Evolutionary conservation across 2,797 vertebrate species (phyloP).

Genomic region (Percopsis omiscomaycus): DNA sequence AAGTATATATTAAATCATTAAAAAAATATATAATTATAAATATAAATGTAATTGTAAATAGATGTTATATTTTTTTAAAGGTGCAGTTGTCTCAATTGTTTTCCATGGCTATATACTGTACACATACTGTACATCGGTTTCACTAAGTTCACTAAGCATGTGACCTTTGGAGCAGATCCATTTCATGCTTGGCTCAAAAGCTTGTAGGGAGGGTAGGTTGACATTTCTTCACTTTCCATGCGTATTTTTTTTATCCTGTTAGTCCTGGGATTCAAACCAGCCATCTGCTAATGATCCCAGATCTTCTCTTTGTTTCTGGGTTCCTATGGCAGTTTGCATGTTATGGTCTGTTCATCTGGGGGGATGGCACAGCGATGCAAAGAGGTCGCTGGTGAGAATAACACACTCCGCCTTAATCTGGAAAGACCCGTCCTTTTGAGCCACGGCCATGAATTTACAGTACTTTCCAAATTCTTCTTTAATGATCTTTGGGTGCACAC

Average conservation of each 20-base stretch:
- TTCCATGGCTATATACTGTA: too few relatives aligned
- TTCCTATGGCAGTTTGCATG: conserved; percentile 21
- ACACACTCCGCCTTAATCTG: neutral
- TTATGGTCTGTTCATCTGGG: conserved; percentile 2
- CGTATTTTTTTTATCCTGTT: neutral
- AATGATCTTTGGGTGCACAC: neutral
- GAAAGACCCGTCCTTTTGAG: neutral
- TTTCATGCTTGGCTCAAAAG: too few relatives aligned
- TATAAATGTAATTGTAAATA: too few relatives aligned
- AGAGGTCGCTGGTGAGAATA: too few relatives aligned
- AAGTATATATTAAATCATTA: too few relatives aligned
- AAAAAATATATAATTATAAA: too few relatives aligned
- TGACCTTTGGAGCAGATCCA: too few relatives aligned
- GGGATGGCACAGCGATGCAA: conserved; percentile 5
- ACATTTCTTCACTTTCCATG: neutral
- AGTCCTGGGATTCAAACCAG: too few relatives aligned
- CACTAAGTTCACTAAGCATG: too few relatives aligned
- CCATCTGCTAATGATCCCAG: neutral
- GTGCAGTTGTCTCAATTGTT: too few relatives aligned
- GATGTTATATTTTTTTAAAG: too few relatives aligned
- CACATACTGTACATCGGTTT: neutral
- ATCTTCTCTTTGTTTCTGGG: neutral
- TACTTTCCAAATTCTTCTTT: neutral
- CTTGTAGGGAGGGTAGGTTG: too few relatives aligned
- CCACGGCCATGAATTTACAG: neutral